Evolutionary conservation across 2,888 invertebrate genomes (phyloP), one percentile per base, ranked within the genome.

Genomic region (Drosophila anomelani): DNA sequence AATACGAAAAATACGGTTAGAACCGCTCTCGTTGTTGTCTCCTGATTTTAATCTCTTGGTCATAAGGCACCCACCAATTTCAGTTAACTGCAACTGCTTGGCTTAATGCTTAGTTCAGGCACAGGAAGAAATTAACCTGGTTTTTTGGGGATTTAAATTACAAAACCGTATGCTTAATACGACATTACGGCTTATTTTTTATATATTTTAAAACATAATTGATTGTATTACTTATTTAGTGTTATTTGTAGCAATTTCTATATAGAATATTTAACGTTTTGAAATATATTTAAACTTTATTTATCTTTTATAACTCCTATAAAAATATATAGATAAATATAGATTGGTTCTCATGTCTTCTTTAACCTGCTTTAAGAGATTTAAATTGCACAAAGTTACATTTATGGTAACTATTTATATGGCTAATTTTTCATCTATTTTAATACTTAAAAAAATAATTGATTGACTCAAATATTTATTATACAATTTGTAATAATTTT

Each of bases 21-120:
- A 77, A 79, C 49, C n/a, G 71, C 55, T 55, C 49, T 49, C 58
- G 57, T 72, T 51, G 55, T 44, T 51, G 55, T 44, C 53, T 67
- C 69, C 55, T 32, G 75, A 85, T 80, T 51, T 75, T 64, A 68
- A 83, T 82, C 85, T 60, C 51, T 51, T 23, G 49, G 74, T 36
- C 60, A 57, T 34, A 72, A 72, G 73, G 72, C 73, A 73, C 72
- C 73, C 73, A 73, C 73, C 64, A 71, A 68, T 56, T 58, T 39
- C 46, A 49, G 57, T 43, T 71, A 60, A 69, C 44, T 20, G 43
- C 49, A 49, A 49, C 43, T 51, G 43, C 32, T 34, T 55, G 66
- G 39, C 23, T 34, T 47, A 23, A 44, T 32, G 46, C 23, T 20
- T 15, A 41, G 7, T 49, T 51, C 5, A 15, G 5, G 29, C 60